A percentile compares a stretch with the other conserved stretches of the same genome.
These are phyloP conservation scores for Ceyx melanurus DNA, from an alignment of 2,113 vertebrate species.

Conservation along the genomic window DNA sequence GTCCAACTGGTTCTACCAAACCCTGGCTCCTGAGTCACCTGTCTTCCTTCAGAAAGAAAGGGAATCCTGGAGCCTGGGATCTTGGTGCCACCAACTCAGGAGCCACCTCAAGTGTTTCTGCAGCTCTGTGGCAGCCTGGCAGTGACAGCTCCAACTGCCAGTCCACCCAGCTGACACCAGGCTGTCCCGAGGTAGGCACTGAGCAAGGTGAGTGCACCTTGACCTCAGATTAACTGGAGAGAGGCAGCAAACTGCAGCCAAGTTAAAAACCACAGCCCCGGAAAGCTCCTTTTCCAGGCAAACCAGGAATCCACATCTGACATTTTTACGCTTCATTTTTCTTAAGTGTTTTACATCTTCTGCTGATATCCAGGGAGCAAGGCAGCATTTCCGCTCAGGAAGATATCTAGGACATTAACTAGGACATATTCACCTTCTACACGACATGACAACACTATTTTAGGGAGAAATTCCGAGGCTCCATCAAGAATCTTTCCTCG, in stretches of 20 bases:
- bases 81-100: background rate
- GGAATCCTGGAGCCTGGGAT: background rate
- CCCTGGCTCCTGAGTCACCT: background rate
- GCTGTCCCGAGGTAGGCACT: background rate
- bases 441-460: constrained; percentile 23
- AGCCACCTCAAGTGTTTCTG: background rate
- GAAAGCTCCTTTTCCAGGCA: background rate
- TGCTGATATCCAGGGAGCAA: background rate
- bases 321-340: background rate
- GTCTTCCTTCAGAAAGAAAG: background rate
- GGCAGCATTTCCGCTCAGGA: background rate
- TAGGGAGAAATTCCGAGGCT: background rate
- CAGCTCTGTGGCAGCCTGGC: background rate
- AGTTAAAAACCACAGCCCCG: background rate
- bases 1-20: background rate
- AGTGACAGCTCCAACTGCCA: background rate
- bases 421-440: constrained; percentile 19
- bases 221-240: background rate
- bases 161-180: background rate
- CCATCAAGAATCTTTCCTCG: background rate
- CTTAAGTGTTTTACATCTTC: background rate
- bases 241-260: background rate
- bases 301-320: background rate
- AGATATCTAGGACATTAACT: constrained; percentile 54
- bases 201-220: background rate